Evolutionary conservation across 2,888 invertebrate species (phyloP).

Genomic region (Toxonevra muliebris): DNA sequence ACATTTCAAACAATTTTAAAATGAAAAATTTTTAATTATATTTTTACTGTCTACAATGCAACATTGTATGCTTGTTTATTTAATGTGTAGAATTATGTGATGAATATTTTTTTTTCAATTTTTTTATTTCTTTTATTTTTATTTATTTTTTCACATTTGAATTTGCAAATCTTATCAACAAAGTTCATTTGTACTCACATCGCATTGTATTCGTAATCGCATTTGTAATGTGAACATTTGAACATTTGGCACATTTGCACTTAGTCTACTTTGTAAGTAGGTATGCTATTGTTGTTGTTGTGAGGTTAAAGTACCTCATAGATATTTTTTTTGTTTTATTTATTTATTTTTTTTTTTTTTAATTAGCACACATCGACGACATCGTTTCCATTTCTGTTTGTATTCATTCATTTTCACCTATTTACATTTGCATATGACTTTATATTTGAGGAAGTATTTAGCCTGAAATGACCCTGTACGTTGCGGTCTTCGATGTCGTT

Average conservation of each 20-base stretch:
- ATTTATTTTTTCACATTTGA: no score
- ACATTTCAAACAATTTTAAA: not conserved
- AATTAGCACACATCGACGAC: conserved; percentile 52
- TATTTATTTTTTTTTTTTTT: not conserved
- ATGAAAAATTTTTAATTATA: not conserved
- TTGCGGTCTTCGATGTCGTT: conserved; percentile 7
- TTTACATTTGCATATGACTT: not conserved
- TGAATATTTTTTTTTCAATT: no score
- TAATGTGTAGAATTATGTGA: no score
- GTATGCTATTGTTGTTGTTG: no score
- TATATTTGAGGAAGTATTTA: not conserved
- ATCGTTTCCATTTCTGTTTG: conserved; percentile 53
- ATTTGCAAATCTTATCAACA: no score
- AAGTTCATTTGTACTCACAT: conserved; percentile 29
- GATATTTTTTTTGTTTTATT: no score
- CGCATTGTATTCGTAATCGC: conserved; percentile 47
- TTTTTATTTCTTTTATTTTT: no score
- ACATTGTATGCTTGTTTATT: no score
- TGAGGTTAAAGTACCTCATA: no score
- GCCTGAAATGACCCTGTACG: not conserved
- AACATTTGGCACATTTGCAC: no score
- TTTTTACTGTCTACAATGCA: not conserved
- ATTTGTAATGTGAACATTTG: no score
- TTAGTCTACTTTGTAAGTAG: no score
- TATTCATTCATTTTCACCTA: conserved; percentile 28